Base-by-base conservation (phyloP, 2,113 vertebrate genomes). In the Planiliza haematocheilus region DNA sequence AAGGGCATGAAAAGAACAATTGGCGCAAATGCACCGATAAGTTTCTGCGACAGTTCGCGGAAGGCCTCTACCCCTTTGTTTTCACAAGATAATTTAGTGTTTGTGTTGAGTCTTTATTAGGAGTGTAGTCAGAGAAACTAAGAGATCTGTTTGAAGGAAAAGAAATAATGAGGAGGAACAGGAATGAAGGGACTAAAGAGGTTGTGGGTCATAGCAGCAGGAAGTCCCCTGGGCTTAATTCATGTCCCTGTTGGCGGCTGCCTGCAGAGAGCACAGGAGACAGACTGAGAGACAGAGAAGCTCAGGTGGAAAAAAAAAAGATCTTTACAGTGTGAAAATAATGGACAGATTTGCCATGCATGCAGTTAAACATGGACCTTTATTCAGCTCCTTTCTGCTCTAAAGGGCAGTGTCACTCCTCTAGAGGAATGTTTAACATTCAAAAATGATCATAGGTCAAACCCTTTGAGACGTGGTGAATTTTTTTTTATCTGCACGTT, bases 1-100 rank as follows among this genome's bases (percentile, higher is more conserved):
- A 77, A 30, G 17, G 10, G 43, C 55, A 42, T 46, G 53, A 65
- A 70, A 69, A 45, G 64, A 60, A 58, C n/a, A n/a, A n/a, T 2
- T 38, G 36, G 52, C 36, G 42, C 30, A 55, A 55, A 34, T 60
- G 61, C 74, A 58, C 37, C 14, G 70, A 70, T 65, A 49, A 21
- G 17, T 65, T 53, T 20, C 30, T 55, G 10, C 11, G 24, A 50
- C 20, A 20, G 4, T n/a, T 42, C 30, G 10, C 3, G 24, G 16
- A 57, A 16, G 9, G 4, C 7, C 38, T n/a, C n/a, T 5, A 6
- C 38, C 46, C 5, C 13, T 50, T 36, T 14, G 2, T 72, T 73
- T 64, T 70, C 0, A 30, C 12, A 21, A 53, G 45, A 48, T 10
- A 42, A 48, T 0, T 0, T 3, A 50, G 1, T 12, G 10, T 13